Base-by-base conservation (phyloP, 2,888 invertebrate species). In the Cryptops parisi region DNA sequence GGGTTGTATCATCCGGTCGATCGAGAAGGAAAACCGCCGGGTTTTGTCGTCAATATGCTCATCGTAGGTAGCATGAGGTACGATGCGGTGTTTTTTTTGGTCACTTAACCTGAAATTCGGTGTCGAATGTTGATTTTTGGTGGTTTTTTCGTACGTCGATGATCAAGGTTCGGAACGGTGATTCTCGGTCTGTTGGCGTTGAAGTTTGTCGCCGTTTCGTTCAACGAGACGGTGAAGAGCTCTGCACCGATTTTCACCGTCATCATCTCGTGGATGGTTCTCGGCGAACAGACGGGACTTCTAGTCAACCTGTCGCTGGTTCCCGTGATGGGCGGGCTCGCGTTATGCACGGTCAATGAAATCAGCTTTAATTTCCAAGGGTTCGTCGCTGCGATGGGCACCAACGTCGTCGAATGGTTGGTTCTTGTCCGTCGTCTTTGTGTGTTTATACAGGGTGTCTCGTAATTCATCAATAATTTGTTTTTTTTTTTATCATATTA, bases 201-300 rank as follows among this genome's bases (percentile, higher is more conserved):
- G 53, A 81, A 82, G 71, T 83, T 79, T 68, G 82, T 84, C 54
- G 81, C 83, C 56, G 82, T 84, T 53, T 83, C 82, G 67, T 84
- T 84, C 67, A 83, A 83, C 45, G 84, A 84, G 68, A 84, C 84
- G 15, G 80, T 84, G 46, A 84, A 84, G 67, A 82, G 82, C 68
- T 82, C 83, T 27, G 83, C 83, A 19, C 84, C 84, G 39, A 72
- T 84, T 51, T 84, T 84, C 67, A 84, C 84, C 40, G 83, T 84
- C 54, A 67, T 82, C 57, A 81, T 84, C 62, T 80, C 82, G 48
- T 74, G 78, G 67, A 49, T 68, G 33, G 55, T 72, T 51, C 61
- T 71, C 40, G 60, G 79, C 49, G 80, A 81, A 69, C 72, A 76
- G 60, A 80, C 80, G 26, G 78, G 79, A 43, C 67, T 78, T 49